These are phyloP conservation scores for Neoarius graeffei DNA, from an alignment of 2,113 vertebrate genomes.

Conservation along the genomic window DNA sequence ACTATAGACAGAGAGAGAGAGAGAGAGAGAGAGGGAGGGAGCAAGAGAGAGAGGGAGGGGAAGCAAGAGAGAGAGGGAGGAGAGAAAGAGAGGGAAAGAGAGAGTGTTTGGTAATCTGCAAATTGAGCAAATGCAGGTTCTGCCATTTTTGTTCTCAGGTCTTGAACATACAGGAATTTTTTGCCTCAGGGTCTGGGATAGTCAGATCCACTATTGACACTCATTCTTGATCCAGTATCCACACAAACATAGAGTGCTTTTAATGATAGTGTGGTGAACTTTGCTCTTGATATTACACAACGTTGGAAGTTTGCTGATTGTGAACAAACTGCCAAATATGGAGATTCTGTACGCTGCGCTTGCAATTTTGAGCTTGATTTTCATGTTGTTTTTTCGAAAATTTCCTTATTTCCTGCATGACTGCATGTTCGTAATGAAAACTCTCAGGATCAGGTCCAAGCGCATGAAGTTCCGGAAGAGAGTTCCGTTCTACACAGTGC, in stretches of 20 bases:
- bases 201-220: background rate
- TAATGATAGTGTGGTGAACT: background rate
- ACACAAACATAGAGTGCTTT: background rate
- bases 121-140: too few relatives aligned
- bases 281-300: background rate
- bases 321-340: background rate
- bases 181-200: background rate
- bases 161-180: too few relatives aligned
- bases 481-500: background rate
- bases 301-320: background rate
- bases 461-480: background rate
- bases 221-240: background rate
- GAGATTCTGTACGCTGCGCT: background rate
- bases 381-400: background rate
- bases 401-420: constrained; percentile 29
- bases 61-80: too few relatives aligned
- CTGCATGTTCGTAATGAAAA: background rate
- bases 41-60: too few relatives aligned
- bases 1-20: too few relatives aligned
- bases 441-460: background rate
- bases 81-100: too few relatives aligned
- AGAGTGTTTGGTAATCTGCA: too few relatives aligned
- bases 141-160: too few relatives aligned
- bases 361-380: background rate
- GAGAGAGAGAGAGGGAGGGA: too few relatives aligned